A percentile compares a stretch with the other conserved stretches of the same genome.
phyloP scores from a whole-genome alignment of 2,888 invertebrate genomes.

The Hirtodrosophila histrioides region DNA sequence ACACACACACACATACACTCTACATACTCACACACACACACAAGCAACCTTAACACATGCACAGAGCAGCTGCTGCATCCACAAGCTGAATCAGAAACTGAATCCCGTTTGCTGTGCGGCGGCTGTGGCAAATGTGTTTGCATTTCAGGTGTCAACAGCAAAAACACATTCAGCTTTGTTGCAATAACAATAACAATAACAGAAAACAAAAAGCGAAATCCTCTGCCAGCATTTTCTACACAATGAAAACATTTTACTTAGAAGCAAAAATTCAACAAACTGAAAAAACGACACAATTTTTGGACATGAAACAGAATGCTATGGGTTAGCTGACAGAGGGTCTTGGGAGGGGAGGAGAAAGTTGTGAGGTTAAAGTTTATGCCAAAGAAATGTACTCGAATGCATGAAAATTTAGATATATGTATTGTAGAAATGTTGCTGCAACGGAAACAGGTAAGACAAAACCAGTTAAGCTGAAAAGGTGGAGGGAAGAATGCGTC shows the following conservation, averaged over 20 bases:
- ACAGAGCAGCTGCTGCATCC: slow-evolving; percentile 41
- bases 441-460: not conserved
- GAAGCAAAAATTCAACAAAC: slow-evolving; percentile 21
- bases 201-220: slow-evolving; percentile 49
- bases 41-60: slow-evolving; percentile 28
- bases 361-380: slow-evolving; percentile 10
- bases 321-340: too few relatives aligned
- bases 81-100: slow-evolving; percentile 54
- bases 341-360: too few relatives aligned
- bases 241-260: slow-evolving; percentile 76
- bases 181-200: slow-evolving; percentile 67
- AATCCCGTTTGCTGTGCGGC: slow-evolving; percentile 64
- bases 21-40: slow-evolving; percentile 6
- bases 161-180: slow-evolving; percentile 77
- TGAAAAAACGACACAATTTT: slow-evolving; percentile 47
- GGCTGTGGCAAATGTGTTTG: slow-evolving; percentile 74
- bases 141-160: slow-evolving; percentile 76
- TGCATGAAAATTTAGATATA: slow-evolving; percentile 12
- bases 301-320: slow-evolving; percentile 48
- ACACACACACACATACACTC: slow-evolving; percentile 7
- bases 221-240: slow-evolving; percentile 64
- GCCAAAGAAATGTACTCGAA: slow-evolving; percentile 12
- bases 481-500: not conserved
- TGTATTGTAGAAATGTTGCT: slow-evolving; percentile 14
- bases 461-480: slow-evolving; percentile 10